phyloP scores from a whole-genome alignment of 2,113 vertebrate genomes.

The Pedionomus torquatus region DNA sequence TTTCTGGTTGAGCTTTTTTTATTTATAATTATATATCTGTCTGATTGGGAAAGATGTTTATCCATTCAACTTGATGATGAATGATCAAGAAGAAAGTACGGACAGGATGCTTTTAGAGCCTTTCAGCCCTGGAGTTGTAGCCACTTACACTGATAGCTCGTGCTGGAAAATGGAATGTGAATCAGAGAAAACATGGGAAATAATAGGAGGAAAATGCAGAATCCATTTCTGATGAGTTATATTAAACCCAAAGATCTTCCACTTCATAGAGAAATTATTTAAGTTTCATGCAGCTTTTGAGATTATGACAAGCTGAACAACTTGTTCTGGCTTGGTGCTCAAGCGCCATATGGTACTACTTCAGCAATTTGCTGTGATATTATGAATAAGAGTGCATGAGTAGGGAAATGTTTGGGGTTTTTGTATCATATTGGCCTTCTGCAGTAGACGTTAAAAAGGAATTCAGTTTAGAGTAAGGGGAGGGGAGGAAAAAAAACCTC shows the following conservation, averaged over 20 bases:
- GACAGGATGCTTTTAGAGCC: conserved; percentile 37
- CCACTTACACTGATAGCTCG: conserved; percentile 44
- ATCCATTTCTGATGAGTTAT: conserved; percentile 51
- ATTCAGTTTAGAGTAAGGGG: conserved; percentile 25
- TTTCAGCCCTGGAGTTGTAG: conserved; percentile 13
- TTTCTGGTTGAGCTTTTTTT: conserved; percentile 21
- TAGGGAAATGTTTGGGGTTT: conserved; percentile 68
- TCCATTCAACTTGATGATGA: not conserved
- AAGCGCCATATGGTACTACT: conserved; percentile 67
- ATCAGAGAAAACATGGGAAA: not conserved
- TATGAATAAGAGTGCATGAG: conserved; percentile 71
- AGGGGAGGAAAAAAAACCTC: accelerated
- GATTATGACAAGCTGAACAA: conserved; percentile 68
- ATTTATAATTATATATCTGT: conserved; percentile 40
- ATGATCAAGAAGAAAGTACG: conserved; percentile 35
- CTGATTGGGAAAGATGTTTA: conserved; percentile 45
- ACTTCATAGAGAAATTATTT: conserved; percentile 73
- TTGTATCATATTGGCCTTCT: conserved; percentile 67
- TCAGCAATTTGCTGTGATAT: conserved; percentile 74
- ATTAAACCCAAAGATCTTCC: conserved; percentile 67
- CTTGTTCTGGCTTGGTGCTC: conserved; percentile 66
- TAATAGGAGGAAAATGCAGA: conserved; percentile 42
- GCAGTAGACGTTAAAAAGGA: conserved; percentile 48
- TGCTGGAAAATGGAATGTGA: conserved; percentile 4
- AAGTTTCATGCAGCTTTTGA: conserved; percentile 73